These are phyloP conservation scores for Oscheius sp. DNA, from an alignment of 2,888 invertebrate species.

Conservation along the genomic window DNA sequence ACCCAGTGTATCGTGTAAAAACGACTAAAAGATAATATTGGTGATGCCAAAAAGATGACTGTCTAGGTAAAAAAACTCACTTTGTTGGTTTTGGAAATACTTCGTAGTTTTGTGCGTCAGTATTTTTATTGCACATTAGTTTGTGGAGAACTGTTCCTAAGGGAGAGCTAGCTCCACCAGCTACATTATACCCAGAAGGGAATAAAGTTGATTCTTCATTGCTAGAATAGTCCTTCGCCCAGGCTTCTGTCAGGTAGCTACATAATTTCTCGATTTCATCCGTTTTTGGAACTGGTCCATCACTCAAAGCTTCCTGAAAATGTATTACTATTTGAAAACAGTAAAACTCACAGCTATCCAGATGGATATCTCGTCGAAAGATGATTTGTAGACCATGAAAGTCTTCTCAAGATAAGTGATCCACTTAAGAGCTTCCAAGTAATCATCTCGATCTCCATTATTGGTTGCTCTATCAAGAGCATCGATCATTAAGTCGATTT, in stretches of 20 bases:
- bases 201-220: neutral
- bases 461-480: neutral
- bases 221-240: neutral
- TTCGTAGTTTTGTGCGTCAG: neutral
- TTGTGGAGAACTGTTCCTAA: slow-evolving; percentile 1
- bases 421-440: slow-evolving; percentile 9
- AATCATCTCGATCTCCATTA: slow-evolving; percentile 27
- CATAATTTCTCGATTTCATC: slow-evolving; percentile 1
- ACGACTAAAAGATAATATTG: slow-evolving; percentile 32
- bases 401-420: slow-evolving; percentile 10
- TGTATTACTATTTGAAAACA: neutral
- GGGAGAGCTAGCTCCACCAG: slow-evolving; percentile 1
- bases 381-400: slow-evolving; percentile 9
- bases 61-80: neutral
- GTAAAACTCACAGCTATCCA: neutral
- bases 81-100: slow-evolving; percentile 9
- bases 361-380: neutral
- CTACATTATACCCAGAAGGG: neutral
- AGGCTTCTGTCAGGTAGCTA: neutral
- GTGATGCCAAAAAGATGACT: neutral
- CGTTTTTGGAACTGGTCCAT: neutral
- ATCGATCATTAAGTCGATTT: neutral
- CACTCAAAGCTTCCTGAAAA: neutral
- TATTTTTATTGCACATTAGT: slow-evolving; percentile 1
- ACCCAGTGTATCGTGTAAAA: slow-evolving; percentile 58